Percentiles rank a stretch among this genome's conserved stretches.
Evolutionary conservation across 2,797 vertebrate genomes (phyloP).

Genomic region (Mycteria americana): DNA sequence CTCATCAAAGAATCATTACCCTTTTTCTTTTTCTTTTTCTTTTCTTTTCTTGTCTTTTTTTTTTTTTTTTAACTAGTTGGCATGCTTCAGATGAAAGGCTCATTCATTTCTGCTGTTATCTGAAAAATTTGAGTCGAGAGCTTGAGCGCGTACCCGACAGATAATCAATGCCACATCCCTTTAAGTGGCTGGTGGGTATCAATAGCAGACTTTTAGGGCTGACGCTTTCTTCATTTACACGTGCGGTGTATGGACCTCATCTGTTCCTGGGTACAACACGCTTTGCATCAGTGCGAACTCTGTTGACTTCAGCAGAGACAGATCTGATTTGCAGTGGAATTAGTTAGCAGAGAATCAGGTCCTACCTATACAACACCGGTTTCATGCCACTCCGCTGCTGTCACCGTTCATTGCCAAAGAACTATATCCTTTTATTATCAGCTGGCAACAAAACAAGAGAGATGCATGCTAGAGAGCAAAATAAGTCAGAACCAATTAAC

Average conservation of each 20-base stretch:
- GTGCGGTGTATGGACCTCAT: neutral
- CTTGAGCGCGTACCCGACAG: accelerated
- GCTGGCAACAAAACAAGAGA: neutral
- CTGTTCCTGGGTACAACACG: neutral
- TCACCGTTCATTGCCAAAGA: neutral
- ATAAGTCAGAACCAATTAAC: neutral
- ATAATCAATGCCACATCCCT: neutral
- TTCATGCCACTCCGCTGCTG: neutral
- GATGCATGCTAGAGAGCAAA: neutral
- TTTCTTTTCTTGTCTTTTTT: neutral
- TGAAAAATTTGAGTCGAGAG: neutral
- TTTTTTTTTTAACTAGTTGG: neutral
- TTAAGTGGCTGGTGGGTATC: neutral
- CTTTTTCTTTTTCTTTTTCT: neutral
- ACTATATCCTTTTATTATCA: neutral
- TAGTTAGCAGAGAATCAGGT: neutral
- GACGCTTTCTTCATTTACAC: neutral
- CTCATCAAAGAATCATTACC: accelerated
- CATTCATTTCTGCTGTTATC: neutral
- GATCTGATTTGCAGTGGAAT: neutral
- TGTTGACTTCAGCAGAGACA: neutral
- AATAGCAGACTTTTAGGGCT: neutral
- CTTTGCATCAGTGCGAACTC: neutral
- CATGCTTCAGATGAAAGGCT: neutral
- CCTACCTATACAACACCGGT: accelerated